phyloP scores from a whole-genome alignment of 2,797 vertebrate species.

The Myotis pilosus region DNA sequence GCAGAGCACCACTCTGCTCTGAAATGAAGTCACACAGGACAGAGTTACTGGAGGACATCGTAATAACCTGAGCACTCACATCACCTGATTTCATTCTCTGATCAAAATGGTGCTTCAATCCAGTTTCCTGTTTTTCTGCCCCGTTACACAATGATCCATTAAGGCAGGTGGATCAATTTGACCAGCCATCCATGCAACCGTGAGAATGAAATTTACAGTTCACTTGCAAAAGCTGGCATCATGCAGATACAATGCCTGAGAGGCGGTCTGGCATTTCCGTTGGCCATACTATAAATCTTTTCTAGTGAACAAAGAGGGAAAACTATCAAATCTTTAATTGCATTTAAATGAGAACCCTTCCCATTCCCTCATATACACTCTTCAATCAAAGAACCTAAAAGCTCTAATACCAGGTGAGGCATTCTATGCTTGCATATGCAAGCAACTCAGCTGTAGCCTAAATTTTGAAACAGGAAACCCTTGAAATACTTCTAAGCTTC shows the following conservation, averaged over 20 bases:
- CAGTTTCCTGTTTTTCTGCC: slow-evolving; percentile 40
- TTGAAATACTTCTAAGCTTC: slow-evolving; percentile 24
- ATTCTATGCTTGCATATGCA: not conserved
- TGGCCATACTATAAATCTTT: slow-evolving; percentile 52
- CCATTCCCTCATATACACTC: not conserved
- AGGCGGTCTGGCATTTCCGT: not conserved
- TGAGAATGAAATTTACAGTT: slow-evolving; percentile 40
- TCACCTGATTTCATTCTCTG: slow-evolving; percentile 40
- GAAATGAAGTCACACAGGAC: not conserved
- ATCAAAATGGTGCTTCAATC: slow-evolving; percentile 30
- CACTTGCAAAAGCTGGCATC: slow-evolving; percentile 47
- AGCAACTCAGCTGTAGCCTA: not conserved
- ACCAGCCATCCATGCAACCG: slow-evolving; percentile 49
- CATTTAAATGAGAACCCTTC: slow-evolving; percentile 34
- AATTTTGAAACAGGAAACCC: slow-evolving; percentile 37
- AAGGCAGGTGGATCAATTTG: slow-evolving; percentile 41
- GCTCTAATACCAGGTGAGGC: not conserved
- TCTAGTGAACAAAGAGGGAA: slow-evolving; percentile 15
- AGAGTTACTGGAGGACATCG: not conserved
- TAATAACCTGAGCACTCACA: not conserved
- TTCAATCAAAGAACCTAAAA: not conserved
- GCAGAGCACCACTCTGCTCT: not conserved
- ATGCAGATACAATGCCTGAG: not conserved
- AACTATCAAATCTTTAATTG: slow-evolving; percentile 27
- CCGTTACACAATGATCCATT: slow-evolving; percentile 31